These are phyloP conservation scores for Drosophila murphyi DNA, from an alignment of 1,140 invertebrate species.

Conservation along the genomic window DNA sequence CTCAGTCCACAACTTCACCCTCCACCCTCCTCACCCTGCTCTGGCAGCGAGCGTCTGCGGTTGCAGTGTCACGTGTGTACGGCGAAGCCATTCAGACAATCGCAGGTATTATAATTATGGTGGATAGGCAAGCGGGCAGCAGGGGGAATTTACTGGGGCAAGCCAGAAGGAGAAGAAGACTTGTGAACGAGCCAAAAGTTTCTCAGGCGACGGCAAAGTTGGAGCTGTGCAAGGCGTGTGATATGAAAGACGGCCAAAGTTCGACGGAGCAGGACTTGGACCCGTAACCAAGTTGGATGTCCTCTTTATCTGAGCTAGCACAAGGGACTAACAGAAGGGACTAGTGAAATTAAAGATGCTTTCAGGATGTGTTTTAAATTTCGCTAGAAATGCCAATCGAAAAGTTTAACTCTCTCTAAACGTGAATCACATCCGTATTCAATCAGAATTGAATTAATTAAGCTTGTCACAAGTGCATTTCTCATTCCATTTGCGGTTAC, in stretches of 20 bases:
- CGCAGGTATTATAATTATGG: constrained; percentile 74
- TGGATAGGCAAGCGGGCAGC: not conserved
- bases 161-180: not conserved
- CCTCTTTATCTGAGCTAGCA: constrained; percentile 18
- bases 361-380: constrained; percentile 20
- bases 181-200: constrained; percentile 57
- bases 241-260: constrained; percentile 78
- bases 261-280: constrained; percentile 40
- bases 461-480: constrained; percentile 48
- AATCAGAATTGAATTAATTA: constrained; percentile 68
- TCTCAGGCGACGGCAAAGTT: constrained; percentile 61
- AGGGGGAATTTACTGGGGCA: constrained; percentile 3
- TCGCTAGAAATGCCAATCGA: constrained; percentile 42
- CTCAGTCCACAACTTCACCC: not conserved
- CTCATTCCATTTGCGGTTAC: not conserved
- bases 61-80: constrained; percentile 68
- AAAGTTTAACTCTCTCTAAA: constrained; percentile 25
- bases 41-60: constrained; percentile 45
- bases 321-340: not conserved
- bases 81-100: constrained; percentile 73
- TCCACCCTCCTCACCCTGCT: not conserved
- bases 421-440: constrained; percentile 25
- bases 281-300: constrained; percentile 37
- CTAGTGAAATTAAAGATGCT: constrained; percentile 37
- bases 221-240: constrained; percentile 51